These are phyloP conservation scores for Antennarius striatus DNA, from an alignment of 2,113 vertebrate species.

Conservation along the genomic window DNA sequence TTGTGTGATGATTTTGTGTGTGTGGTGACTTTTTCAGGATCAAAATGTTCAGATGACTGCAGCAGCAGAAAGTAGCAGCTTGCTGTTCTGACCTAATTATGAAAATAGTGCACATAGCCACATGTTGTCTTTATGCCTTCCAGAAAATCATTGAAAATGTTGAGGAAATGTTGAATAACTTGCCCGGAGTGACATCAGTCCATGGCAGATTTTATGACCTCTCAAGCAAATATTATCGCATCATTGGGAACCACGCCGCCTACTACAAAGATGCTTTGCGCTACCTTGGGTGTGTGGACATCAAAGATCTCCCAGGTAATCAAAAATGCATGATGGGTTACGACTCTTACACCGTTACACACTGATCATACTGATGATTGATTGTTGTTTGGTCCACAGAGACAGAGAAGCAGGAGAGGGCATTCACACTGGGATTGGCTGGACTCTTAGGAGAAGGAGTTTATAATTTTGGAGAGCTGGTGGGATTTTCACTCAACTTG, in stretches of 20 bases:
- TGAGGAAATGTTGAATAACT: slow-evolving; percentile 89
- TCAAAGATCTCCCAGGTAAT: slow-evolving; percentile 90
- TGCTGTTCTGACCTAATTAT: too few species aligned
- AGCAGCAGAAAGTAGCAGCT: too few species aligned
- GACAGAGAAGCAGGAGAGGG: slow-evolving; percentile 94
- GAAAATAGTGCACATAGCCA: not conserved
- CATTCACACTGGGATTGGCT: slow-evolving; percentile 93
- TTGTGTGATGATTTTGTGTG: not conserved
- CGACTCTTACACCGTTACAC: too few species aligned
- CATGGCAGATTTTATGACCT: slow-evolving; percentile 98
- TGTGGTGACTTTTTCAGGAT: not conserved
- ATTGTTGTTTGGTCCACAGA: slow-evolving; percentile 69
- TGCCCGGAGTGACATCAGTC: slow-evolving; percentile 92
- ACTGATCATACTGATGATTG: not conserved
- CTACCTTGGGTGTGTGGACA: slow-evolving; percentile 94
- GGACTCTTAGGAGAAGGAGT: slow-evolving; percentile 96
- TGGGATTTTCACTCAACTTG: slow-evolving; percentile 62
- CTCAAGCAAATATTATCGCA: slow-evolving; percentile 98
- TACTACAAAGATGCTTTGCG: slow-evolving; percentile 96
- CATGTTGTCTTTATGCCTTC: not conserved
- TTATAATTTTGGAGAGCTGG: slow-evolving; percentile 97
- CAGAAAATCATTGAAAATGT: slow-evolving; percentile 96
- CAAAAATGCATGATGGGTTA: not conserved
- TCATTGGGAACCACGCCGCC: slow-evolving; percentile 90
- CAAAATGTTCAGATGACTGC: too few species aligned